Conservation (phyloP, 1,140 invertebrate genomes). For the Drosophila bipectinata region DNA sequence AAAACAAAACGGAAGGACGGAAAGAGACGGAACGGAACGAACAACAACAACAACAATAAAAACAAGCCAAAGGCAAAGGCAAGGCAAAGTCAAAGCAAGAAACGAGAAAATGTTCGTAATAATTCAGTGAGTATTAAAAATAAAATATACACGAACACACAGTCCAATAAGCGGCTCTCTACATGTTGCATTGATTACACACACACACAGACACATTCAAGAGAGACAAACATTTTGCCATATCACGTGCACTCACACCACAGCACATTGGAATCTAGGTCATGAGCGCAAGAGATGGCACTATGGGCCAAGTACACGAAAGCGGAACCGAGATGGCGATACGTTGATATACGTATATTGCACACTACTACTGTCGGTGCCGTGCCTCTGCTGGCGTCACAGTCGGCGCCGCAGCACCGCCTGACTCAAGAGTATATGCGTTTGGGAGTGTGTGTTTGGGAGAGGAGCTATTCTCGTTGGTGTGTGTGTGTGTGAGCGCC, state of each 20-base stretch:
- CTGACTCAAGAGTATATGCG: slow-evolving; percentile 45
- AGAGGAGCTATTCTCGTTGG: neutral
- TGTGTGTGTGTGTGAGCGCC: slow-evolving; percentile 3
- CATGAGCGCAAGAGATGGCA: slow-evolving; percentile 84
- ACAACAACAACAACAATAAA: neutral
- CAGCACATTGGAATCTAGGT: slow-evolving; percentile 76
- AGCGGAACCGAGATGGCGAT: slow-evolving; percentile 81
- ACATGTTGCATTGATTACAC: slow-evolving; percentile 84
- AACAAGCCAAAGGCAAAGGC: slow-evolving; percentile 12
- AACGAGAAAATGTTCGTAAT: slow-evolving; percentile 67
- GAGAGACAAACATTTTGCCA: slow-evolving; percentile 60
- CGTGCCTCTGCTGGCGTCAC: slow-evolving; percentile 20
- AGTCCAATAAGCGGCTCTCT: slow-evolving; percentile 50
- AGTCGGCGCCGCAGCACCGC: slow-evolving; percentile 31
- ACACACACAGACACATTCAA: slow-evolving; percentile 28
- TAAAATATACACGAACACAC: slow-evolving; percentile 53
- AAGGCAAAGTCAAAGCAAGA: slow-evolving; percentile 7
- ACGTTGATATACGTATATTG: slow-evolving; percentile 67
- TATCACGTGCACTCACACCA: slow-evolving; percentile 77
- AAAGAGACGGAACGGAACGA: slow-evolving; percentile 64
- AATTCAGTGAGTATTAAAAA: slow-evolving; percentile 77
- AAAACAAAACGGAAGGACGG: slow-evolving; percentile 55
- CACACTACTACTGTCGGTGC: slow-evolving; percentile 36
- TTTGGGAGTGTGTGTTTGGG: slow-evolving; percentile 18
- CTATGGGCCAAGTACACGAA: slow-evolving; percentile 75